Evolutionary conservation across 2,888 invertebrate species (phyloP).

Genomic region (Tetrapedia diversipes): DNA sequence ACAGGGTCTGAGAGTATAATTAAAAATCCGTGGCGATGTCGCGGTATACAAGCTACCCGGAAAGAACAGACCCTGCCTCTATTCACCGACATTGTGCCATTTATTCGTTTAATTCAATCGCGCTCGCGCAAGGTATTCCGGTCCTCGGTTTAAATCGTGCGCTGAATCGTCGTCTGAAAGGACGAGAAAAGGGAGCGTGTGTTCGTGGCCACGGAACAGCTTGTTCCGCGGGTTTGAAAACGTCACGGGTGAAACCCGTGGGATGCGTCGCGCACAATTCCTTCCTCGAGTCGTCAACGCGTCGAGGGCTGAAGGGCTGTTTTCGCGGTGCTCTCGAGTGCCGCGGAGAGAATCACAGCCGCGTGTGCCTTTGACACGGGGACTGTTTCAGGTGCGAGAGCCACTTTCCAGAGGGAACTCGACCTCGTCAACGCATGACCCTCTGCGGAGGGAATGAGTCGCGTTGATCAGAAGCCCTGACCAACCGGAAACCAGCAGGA

Average conservation of each 20-base stretch:
- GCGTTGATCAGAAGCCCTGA: constrained; percentile 6
- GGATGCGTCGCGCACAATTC: constrained; percentile 10
- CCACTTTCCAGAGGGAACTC: constrained; percentile 36
- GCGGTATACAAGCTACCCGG: background rate
- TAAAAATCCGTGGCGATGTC: constrained; percentile 29
- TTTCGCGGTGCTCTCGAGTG: constrained; percentile 26
- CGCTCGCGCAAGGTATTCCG: background rate
- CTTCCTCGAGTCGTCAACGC: background rate
- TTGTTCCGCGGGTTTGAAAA: constrained; percentile 8
- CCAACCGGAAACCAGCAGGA: background rate
- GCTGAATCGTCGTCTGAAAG: background rate
- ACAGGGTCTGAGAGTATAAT: constrained; percentile 34
- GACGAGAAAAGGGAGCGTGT: too few relatives aligned
- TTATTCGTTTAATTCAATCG: background rate
- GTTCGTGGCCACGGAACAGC: background rate
- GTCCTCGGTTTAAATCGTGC: background rate
- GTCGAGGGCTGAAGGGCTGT: constrained; percentile 27
- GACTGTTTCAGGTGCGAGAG: constrained; percentile 48
- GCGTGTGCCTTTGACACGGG: constrained; percentile 41
- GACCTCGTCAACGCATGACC: constrained; percentile 10
- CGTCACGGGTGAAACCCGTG: too few relatives aligned
- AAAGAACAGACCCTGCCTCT: background rate
- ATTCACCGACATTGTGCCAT: background rate
- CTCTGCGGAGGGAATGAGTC: background rate
- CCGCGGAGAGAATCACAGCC: constrained; percentile 28